Evolutionary conservation across 2,113 vertebrate genomes (phyloP).

Genomic region (Mohoua ochrocephala): DNA sequence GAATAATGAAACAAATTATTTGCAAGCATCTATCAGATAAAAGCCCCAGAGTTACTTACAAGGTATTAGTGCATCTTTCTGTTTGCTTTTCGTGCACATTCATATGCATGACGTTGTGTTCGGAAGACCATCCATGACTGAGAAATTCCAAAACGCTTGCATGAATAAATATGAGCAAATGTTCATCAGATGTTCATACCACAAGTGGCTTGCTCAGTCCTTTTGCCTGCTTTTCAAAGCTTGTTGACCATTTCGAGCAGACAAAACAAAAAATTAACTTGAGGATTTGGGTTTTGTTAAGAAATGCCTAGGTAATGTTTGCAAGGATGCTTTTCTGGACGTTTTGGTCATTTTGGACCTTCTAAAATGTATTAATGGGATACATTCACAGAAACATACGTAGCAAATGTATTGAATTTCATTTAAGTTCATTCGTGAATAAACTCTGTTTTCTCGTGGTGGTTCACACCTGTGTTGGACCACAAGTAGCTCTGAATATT

Average conservation of each 20-base stretch:
- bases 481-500: background rate
- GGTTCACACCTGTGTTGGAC: background rate
- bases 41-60: background rate
- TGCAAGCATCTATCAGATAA: background rate
- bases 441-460: background rate
- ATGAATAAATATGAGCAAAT: conserved; percentile 41
- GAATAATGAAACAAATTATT: background rate
- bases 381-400: background rate
- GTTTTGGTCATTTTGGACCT: background rate
- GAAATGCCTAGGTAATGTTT: background rate
- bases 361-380: background rate
- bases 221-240: background rate
- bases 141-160: background rate
- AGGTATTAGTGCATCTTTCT: background rate
- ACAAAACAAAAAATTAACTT: background rate
- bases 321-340: background rate
- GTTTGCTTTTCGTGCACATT: background rate
- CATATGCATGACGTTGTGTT: background rate
- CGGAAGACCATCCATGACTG: background rate
- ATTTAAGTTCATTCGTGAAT: background rate
- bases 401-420: background rate
- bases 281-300: background rate
- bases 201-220: background rate
- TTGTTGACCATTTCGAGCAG: background rate
- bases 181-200: conserved; percentile 42